These are phyloP conservation scores for Brachionus sp. DNA, from an alignment of 1,140 invertebrate species.

Conservation along the genomic window DNA sequence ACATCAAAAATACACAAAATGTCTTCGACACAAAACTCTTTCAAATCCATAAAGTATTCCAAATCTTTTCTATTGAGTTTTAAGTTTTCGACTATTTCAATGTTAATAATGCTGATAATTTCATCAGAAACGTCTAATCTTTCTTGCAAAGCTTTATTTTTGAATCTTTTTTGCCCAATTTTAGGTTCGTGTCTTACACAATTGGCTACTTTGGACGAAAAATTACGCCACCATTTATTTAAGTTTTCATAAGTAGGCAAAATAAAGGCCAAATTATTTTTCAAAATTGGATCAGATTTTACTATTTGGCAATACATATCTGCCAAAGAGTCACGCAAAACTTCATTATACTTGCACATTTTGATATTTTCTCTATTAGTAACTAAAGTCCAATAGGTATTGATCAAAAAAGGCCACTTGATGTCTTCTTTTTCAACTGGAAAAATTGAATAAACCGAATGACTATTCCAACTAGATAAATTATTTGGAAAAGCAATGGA, in stretches of 20 bases:
- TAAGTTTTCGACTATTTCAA: background rate
- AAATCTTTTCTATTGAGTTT: background rate
- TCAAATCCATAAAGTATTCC: background rate
- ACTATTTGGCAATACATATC: background rate
- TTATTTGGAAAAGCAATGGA: background rate
- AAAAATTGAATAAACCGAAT: background rate
- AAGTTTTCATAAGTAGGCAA: background rate
- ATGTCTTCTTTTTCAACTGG: background rate
- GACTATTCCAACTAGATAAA: background rate
- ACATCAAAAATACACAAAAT: background rate
- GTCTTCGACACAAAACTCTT: background rate
- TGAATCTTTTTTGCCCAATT: background rate
- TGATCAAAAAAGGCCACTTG: background rate
- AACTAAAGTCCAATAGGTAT: background rate
- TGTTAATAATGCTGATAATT: background rate
- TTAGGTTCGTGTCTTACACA: background rate
- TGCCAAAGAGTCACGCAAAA: background rate
- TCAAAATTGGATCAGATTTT: background rate
- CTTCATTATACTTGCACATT: background rate
- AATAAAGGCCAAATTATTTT: background rate
- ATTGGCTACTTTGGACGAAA: background rate
- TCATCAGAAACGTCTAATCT: background rate
- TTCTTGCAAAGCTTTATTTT: background rate
- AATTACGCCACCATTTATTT: background rate
- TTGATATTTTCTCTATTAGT: constrained; percentile 7